These are phyloP conservation scores for Beroe ovata DNA, from an alignment of 37 sponge, comb jelly and placozoan genomes.

Conservation along the genomic window DNA sequence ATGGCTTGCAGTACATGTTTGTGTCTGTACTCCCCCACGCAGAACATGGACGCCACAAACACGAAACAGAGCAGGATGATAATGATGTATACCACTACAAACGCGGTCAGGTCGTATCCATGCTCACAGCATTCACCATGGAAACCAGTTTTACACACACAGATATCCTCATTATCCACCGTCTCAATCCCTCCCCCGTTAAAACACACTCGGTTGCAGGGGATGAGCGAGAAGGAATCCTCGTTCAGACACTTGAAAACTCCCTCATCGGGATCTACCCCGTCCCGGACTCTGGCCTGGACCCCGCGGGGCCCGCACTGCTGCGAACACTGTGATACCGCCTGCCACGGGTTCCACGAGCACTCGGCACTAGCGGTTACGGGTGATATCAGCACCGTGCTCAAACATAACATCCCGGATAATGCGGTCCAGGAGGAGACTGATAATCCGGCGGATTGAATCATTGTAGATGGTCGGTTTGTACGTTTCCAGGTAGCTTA, in stretches of 20 bases:
- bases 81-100: constrained; percentile 28
- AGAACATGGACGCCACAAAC: constrained; percentile 42
- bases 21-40: constrained; percentile 46
- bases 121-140: constrained; percentile 44
- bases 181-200: constrained; percentile 32
- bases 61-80: constrained; percentile 61
- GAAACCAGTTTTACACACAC: constrained; percentile 30
- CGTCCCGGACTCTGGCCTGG: constrained; percentile 11
- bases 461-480: constrained; percentile 29
- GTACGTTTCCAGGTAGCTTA: not conserved
- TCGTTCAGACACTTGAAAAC: constrained; percentile 8
- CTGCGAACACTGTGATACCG: constrained; percentile 4
- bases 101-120: constrained; percentile 9
- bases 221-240: not conserved
- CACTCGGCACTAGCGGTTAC: not conserved
- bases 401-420: constrained; percentile 46
- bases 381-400: not conserved
- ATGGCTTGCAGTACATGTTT: constrained; percentile 51
- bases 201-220: constrained; percentile 43
- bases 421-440: constrained; percentile 31
- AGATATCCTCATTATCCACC: constrained; percentile 11
- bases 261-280: not conserved
- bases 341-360: constrained; percentile 53
- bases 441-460: constrained; percentile 14
- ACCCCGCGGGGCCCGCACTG: constrained; percentile 35